Evolutionary conservation across 2,797 vertebrate species (phyloP), one percentile per base, ranked within the genome.

Genomic region (Mycteria americana): DNA sequence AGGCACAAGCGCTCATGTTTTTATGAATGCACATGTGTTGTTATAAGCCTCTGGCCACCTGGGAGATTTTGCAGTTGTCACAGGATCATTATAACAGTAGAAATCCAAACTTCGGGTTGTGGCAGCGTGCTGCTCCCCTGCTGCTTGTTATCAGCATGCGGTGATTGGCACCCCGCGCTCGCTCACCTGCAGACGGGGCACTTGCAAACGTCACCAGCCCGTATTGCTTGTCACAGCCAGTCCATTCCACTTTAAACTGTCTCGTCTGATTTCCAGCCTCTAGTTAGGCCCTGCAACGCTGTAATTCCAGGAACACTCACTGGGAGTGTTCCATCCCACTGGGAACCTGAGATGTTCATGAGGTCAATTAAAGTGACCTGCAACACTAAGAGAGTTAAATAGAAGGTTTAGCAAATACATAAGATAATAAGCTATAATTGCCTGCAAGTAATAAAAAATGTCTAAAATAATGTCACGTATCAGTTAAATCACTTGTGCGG

Each of bases 121-220:
- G 76, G 63, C 68, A 57, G 59, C 0, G 0, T 10, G 70, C 67
- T 59, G 59, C 37, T 93, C 59, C 63, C 84, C 24, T 0, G 6
- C 18, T 0, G 1, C 85, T 83, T 10, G n/a, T 37, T 27, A n/a
- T 31, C 43, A 12, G 50, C 27, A 0, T 6, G 39, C 0, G 3
- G 22, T 59, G 88, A 74, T 35, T 63, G 92, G 75, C 78, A 87
- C 83, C 60, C 63, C 0, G 0, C 0, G 1, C 57, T 68, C 30
- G 0, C 64, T 15, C 79, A 57, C 75, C 85, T 67, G 78, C 78
- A 48, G 70, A 18, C 62, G 16, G 77, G 76, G 37, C 54, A 51
- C 45, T 53, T 37, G 59, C 37, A 51, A 11, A 43, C 56, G 86
- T 70, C 4, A 0, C 41, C 2, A 0, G 11, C 30, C 59, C 1